Evolutionary conservation across 1,140 invertebrate species (phyloP).

Genomic region (Sinonovacula constricta): DNA sequence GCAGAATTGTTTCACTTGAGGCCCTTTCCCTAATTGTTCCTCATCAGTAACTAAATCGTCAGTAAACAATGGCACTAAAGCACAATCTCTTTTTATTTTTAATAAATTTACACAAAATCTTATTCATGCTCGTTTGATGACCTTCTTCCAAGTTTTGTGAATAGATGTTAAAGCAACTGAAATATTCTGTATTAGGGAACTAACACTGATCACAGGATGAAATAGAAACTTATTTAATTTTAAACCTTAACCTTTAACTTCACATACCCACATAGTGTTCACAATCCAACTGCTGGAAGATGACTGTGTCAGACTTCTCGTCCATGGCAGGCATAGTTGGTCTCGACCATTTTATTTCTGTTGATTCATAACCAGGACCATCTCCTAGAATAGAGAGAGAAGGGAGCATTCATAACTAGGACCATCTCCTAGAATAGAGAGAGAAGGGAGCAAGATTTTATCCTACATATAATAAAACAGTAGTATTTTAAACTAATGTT

Average conservation of each 20-base stretch:
- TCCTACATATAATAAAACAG: background rate
- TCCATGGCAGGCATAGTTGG: conserved; percentile 83
- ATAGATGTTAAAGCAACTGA: background rate
- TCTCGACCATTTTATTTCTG: conserved; percentile 81
- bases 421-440: conserved; percentile 17
- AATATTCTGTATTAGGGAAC: background rate
- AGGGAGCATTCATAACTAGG: no score
- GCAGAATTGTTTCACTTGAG: no score
- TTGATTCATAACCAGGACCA: conserved; percentile 59
- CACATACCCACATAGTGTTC: conserved; percentile 90
- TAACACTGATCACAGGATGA: background rate
- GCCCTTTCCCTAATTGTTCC: no score
- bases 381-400: background rate
- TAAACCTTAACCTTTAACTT: background rate
- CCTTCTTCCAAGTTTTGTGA: background rate
- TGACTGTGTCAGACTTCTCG: conserved; percentile 85
- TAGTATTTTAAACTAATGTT: background rate
- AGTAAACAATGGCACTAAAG: no score
- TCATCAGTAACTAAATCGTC: no score
- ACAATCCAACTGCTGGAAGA: conserved; percentile 84
- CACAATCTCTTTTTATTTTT: no score
- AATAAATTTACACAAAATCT: no score
- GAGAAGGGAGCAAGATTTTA: background rate
- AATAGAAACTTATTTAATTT: background rate
- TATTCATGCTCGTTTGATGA: no score